phyloP scores from a whole-genome alignment of 2,888 invertebrate species.

The Chydorus sphaericus region DNA sequence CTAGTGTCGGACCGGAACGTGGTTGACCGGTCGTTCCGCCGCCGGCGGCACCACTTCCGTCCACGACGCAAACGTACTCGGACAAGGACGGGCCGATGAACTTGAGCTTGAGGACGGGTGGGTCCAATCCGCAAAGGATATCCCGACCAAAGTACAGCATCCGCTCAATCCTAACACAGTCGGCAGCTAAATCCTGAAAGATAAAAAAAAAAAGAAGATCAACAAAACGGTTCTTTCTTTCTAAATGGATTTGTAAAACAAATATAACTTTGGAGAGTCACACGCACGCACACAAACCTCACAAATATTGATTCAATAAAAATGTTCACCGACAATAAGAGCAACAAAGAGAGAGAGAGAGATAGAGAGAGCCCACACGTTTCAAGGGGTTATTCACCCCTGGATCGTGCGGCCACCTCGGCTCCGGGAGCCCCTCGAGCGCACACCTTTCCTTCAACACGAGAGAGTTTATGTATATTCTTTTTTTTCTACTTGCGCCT shows the following conservation, averaged over 20 bases:
- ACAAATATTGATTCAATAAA: not conserved
- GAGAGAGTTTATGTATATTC: not conserved
- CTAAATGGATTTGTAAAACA: not conserved
- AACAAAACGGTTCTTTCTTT: not conserved
- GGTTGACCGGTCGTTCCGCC: too few relatives aligned
- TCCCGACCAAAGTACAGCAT: conserved; percentile 68
- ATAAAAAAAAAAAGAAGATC: conserved; percentile 15
- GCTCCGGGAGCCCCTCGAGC: too few relatives aligned
- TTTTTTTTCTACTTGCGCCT: not conserved
- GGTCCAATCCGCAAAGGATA: conserved; percentile 70
- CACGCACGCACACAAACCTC: not conserved
- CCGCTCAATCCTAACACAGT: conserved; percentile 53
- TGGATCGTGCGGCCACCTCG: not conserved
- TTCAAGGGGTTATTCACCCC: not conserved
- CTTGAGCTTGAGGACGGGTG: conserved; percentile 62
- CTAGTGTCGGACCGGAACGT: too few relatives aligned
- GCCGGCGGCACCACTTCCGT: not conserved
- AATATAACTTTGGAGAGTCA: conserved; percentile 7
- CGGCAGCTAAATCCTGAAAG: conserved; percentile 50
- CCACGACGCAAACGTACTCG: conserved; percentile 56
- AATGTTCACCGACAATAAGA: not conserved
- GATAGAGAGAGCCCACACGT: not conserved
- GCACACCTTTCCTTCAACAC: too few relatives aligned
- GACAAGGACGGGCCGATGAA: conserved; percentile 45
- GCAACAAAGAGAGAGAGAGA: conserved; percentile 8